These are phyloP conservation scores for Anastrepha obliqua DNA, from an alignment of 1,140 invertebrate genomes.

Conservation along the genomic window DNA sequence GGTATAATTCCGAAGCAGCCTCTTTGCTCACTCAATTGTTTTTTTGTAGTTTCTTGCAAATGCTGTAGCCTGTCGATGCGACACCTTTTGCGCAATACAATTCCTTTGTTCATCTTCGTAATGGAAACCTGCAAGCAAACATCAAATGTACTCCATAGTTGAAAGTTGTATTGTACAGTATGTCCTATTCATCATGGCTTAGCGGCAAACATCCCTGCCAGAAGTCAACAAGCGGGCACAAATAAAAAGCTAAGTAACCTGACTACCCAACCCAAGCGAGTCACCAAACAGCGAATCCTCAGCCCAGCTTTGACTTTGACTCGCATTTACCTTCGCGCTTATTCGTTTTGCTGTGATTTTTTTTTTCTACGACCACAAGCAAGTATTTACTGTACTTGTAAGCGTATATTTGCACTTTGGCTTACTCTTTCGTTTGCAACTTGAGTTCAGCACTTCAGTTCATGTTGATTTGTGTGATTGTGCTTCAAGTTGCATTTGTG, in stretches of 20 bases:
- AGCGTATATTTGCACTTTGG: background rate
- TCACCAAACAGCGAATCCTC: conserved; percentile 24
- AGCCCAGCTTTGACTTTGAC: conserved; percentile 28
- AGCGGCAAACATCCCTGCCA: background rate
- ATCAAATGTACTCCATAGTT: background rate
- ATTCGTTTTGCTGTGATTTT: background rate
- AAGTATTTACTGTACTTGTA: background rate
- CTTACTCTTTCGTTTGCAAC: background rate
- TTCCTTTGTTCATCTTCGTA: conserved; percentile 15
- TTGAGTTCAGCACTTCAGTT: background rate
- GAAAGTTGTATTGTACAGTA: background rate
- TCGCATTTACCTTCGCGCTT: background rate
- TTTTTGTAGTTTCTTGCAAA: background rate
- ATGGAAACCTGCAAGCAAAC: background rate
- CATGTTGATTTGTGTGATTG: conserved; percentile 34
- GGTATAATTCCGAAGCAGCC: no score
- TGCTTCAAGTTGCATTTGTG: conserved; percentile 10
- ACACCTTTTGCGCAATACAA: conserved; percentile 1
- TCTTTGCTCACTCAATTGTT: no score
- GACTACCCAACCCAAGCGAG: conserved; percentile 11
- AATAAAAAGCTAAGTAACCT: conserved; percentile 1
- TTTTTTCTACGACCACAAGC: no score
- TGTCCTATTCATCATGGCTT: background rate
- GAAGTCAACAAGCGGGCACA: conserved; percentile 40
- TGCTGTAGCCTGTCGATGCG: background rate